These are phyloP conservation scores for Myiothlypis chrysogaster DNA, from an alignment of 2,797 vertebrate genomes.

Conservation along the genomic window DNA sequence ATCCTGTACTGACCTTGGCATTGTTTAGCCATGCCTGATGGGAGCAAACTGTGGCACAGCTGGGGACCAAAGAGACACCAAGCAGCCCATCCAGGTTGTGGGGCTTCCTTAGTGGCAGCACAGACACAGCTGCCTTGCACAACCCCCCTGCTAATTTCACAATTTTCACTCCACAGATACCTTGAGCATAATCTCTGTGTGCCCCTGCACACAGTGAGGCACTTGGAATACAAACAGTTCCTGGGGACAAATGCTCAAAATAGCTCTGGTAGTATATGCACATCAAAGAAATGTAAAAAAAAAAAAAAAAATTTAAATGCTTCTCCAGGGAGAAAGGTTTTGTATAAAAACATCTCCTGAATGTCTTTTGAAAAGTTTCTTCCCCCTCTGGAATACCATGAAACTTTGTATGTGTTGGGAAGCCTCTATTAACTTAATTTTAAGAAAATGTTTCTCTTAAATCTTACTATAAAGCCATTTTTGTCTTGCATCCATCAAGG, in stretches of 20 bases:
- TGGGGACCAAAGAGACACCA: neutral
- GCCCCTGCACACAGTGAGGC: neutral
- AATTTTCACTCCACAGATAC: no score
- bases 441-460: neutral
- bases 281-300: neutral
- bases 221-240: neutral
- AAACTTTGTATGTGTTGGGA: neutral
- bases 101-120: neutral
- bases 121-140: neutral
- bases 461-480: neutral
- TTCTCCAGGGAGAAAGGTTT: neutral
- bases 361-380: neutral
- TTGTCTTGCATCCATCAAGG: neutral
- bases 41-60: neutral
- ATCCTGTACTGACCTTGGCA: neutral
- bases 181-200: no score
- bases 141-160: neutral
- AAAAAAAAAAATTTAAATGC: neutral
- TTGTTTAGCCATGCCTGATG: neutral
- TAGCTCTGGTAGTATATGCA: neutral
- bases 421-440: neutral
- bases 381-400: neutral
- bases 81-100: neutral
- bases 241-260: neutral
- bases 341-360: neutral